phyloP scores from a whole-genome alignment of 1,140 invertebrate species.

The Apis mellifera region Amel_HAv3.1 CM009939.2:8800501-8801000 shows the following conservation, averaged over 20 bases:
- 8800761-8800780: not conserved
- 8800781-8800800: no score
- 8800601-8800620: constrained; percentile 35
- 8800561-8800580: constrained; percentile 34
- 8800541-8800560: not conserved
- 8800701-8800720: not conserved
- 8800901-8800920: not conserved
- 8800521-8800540: constrained; percentile 2
- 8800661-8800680: not conserved
- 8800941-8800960: not conserved
- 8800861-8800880: no score
- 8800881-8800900: no score
- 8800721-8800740: no score
- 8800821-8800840: not conserved
- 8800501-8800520: not conserved
- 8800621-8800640: not conserved
- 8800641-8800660: not conserved
- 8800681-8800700: not conserved
- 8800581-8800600: not conserved
- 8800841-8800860: not conserved
- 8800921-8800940: not conserved
- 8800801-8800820: not conserved
- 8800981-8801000: not conserved
- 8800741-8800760: not conserved
- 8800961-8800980: not conserved